phyloP scores from a whole-genome alignment of 2,888 invertebrate species.

The Ichneumoninae sp. region DNA sequence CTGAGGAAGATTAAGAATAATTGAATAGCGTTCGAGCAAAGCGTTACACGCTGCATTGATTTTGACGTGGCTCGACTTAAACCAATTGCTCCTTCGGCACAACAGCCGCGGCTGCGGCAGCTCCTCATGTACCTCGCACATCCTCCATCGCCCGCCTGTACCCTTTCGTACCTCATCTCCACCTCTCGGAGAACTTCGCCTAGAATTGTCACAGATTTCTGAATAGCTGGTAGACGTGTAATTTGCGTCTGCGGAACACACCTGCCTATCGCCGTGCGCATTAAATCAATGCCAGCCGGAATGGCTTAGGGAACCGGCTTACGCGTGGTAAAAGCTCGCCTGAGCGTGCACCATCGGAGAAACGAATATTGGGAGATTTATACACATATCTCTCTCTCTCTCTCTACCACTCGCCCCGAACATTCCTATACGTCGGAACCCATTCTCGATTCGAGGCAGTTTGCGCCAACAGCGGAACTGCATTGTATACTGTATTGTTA shows the following conservation, averaged over 20 bases:
- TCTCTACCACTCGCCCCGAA: constrained; percentile 20
- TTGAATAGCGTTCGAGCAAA: constrained; percentile 26
- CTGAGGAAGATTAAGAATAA: constrained; percentile 18
- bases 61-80: constrained; percentile 59
- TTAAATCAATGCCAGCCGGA: constrained; percentile 73
- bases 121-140: neutral
- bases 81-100: constrained; percentile 21
- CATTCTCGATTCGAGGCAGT: constrained; percentile 43
- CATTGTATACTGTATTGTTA: constrained; percentile 53
- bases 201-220: constrained; percentile 75
- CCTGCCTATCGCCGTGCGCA: constrained; percentile 73
- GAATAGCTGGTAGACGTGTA: constrained; percentile 73
- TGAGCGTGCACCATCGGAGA: constrained; percentile 64
- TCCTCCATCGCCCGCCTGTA: neutral
- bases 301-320: constrained; percentile 65
- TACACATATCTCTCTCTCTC: constrained; percentile 33
- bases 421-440: constrained; percentile 44
- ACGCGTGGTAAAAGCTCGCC: constrained; percentile 65
- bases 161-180: constrained; percentile 4
- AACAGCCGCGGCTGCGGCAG: constrained; percentile 4
- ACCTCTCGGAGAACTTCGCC: constrained; percentile 29
- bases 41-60: constrained; percentile 70
- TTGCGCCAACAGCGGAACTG: neutral
- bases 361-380: constrained; percentile 69
- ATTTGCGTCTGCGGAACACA: constrained; percentile 74